Evolutionary conservation across 2,113 vertebrate species (phyloP).

Genomic region (Prietella phreatophila): DNA sequence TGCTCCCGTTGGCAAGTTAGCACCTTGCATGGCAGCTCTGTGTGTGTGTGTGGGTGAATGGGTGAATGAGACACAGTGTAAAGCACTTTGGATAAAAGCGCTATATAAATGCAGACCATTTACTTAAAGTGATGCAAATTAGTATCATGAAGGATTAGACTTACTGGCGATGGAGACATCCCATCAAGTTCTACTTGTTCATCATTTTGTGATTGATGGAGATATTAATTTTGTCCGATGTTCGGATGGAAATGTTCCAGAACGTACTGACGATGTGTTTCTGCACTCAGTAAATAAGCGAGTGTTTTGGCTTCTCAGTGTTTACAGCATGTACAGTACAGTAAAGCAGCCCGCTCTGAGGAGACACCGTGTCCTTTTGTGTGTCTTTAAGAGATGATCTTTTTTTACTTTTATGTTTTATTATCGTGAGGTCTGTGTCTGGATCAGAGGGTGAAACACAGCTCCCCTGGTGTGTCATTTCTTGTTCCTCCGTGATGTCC

Average conservation of each 20-base stretch:
- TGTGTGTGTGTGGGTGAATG: too few relatives aligned
- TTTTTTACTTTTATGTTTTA: not conserved
- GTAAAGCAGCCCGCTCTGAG: not conserved
- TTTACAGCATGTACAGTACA: not conserved
- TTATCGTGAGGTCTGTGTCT: not conserved
- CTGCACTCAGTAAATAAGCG: constrained; percentile 20
- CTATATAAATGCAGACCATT: too few relatives aligned
- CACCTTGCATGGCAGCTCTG: too few relatives aligned
- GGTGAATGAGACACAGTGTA: too few relatives aligned
- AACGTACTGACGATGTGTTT: not conserved
- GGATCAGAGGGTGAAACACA: constrained; percentile 47
- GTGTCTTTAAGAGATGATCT: not conserved
- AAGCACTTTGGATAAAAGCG: too few relatives aligned
- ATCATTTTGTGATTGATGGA: not conserved
- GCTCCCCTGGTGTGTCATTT: constrained; percentile 58
- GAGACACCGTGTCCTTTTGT: not conserved
- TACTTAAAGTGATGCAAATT: not conserved
- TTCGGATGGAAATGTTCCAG: not conserved
- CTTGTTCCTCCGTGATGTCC: constrained; percentile 56
- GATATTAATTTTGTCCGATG: not conserved
- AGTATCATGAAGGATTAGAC: not conserved
- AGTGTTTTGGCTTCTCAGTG: not conserved
- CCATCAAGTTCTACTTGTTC: not conserved
- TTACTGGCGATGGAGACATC: not conserved
- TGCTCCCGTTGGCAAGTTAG: too few relatives aligned